phyloP scores from a whole-genome alignment of 2,797 vertebrate genomes.

The Orientallactaga sibirica region DNA sequence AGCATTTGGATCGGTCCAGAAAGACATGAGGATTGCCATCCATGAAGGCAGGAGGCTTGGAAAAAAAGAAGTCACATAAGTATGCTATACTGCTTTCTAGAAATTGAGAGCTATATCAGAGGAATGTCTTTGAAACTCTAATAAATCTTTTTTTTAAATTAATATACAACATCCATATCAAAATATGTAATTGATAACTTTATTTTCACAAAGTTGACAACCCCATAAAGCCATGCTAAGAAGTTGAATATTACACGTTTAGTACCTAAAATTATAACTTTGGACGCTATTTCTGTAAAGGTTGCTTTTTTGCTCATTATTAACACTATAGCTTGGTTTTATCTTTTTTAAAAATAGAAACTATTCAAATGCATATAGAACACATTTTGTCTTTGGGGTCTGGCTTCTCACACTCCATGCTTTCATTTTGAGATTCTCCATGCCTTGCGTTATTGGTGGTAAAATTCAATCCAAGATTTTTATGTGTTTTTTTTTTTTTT shows the following conservation, averaged over 20 bases:
- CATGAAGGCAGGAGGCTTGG: background rate
- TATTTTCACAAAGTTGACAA: background rate
- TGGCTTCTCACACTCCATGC: background rate
- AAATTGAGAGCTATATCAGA: background rate
- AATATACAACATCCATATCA: background rate
- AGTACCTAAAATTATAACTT: background rate
- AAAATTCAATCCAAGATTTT: background rate
- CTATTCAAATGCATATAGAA: background rate
- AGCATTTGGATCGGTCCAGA: background rate
- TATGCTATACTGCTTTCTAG: background rate
- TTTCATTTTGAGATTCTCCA: conserved; percentile 17
- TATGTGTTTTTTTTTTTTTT: background rate
- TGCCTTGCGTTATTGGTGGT: background rate
- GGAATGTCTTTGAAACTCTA: conserved; percentile 1
- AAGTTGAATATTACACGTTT: background rate
- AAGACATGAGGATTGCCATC: background rate
- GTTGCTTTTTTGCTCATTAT: background rate
- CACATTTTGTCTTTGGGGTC: background rate
- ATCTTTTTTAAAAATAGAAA: background rate
- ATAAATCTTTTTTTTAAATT: background rate
- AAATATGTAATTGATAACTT: background rate
- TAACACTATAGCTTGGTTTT: background rate
- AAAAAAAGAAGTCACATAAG: background rate
- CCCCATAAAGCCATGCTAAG: background rate
- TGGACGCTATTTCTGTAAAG: background rate